Evolutionary conservation across 2,113 vertebrate genomes (phyloP), one percentile per base, ranked within the genome.

Genomic region (Amphilophus citrinellus): DNA sequence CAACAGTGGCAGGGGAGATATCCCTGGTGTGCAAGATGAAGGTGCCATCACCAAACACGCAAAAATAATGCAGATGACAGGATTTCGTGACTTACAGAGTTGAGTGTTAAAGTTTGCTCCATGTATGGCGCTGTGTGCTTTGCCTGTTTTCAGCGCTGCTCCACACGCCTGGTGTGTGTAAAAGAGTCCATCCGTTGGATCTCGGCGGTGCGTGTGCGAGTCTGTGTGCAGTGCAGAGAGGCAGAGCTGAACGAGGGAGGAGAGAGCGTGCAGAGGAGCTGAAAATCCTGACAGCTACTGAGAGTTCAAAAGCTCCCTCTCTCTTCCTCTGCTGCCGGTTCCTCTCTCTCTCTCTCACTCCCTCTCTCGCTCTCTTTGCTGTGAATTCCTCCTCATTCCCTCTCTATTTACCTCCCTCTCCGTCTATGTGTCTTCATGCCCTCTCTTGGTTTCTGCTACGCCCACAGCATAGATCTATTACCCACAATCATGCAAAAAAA

Each of bases 71-170:
- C 47, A 61, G 17, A 84, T 6, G 30, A 39, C 4, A 39, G 27
- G 77, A 79, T 82, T 82, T 87, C 60, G 56, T 22, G 77, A 95
- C 95, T 96, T 96, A 96, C 96, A 53, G 95, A 92, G 93, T 92
- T 96, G 91, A 96, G 94, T 92, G 94, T 96, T 95, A 97, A 96
- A 96, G 94, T 95, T 96, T 96, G 96, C 95, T 98, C 97, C 97
- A 97, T 98, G 96, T 96, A 92, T 92, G 88, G 89, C 44, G 62
- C 84, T 76, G 90, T 71, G 86, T 92, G 90, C 77, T 37, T 84
- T 91, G 80, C 87, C 92, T 17, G 83, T 93, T 89, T 85, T 95
- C 92, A 96, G 90, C 88, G 84, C 89, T 94, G 90, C 86, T 93
- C 92, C 91, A 88, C 84, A 91, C 87, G 90, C 92, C 91, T 84